Evolutionary conservation across 2,113 vertebrate species (phyloP).

Genomic region (Colinus virginianus): DNA sequence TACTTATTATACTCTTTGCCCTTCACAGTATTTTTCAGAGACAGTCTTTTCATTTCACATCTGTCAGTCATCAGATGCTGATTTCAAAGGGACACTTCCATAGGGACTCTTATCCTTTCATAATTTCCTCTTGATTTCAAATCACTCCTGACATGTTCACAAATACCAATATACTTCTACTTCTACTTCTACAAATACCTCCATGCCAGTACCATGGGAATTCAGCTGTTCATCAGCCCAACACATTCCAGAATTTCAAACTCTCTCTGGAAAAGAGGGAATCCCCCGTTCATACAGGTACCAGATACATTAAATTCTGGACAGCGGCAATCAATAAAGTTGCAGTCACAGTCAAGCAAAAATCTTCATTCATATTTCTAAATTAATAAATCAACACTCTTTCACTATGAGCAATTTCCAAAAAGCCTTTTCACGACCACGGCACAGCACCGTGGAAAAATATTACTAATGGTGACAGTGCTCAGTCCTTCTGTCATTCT

Average conservation of each 20-base stretch:
- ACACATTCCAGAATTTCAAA: background rate
- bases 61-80: constrained; percentile 50
- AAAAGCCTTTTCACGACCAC: background rate
- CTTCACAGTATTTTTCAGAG: constrained; percentile 25
- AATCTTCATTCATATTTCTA: background rate
- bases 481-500: background rate
- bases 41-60: constrained; percentile 37
- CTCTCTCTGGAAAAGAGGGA: background rate
- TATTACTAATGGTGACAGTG: background rate
- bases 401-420: background rate
- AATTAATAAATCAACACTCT: background rate
- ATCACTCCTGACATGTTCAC: constrained; percentile 27
- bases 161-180: constrained; percentile 8
- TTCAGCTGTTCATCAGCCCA: background rate
- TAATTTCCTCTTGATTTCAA: constrained; percentile 24
- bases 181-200: background rate
- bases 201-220: background rate
- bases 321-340: background rate
- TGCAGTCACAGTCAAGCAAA: background rate
- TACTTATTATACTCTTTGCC: constrained; percentile 1
- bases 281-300: background rate
- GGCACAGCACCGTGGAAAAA: background rate
- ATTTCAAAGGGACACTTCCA: constrained; percentile 55
- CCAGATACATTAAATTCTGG: background rate
- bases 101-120: constrained; percentile 24